Percentiles rank a stretch among this genome's conserved stretches.
Conservation (phyloP, 2,113 vertebrate species). For the Paedocypris sp. region DNA sequence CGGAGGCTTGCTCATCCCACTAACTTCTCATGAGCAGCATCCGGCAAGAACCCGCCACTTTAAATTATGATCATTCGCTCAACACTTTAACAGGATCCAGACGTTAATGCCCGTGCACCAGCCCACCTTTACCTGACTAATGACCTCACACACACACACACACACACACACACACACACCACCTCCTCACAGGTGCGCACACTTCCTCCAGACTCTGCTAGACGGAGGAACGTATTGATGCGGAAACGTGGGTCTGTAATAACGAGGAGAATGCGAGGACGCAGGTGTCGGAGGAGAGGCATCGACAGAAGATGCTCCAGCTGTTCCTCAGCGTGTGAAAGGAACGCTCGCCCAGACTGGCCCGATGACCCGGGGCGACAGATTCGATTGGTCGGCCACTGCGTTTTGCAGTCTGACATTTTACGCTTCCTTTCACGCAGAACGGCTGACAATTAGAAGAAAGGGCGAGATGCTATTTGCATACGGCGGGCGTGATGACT, state of each 20-base stretch:
- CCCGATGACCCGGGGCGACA: neutral
- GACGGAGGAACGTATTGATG: neutral
- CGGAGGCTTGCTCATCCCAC: neutral
- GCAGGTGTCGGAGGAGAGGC: slow-evolving; percentile 22
- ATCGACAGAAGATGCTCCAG: slow-evolving; percentile 21
- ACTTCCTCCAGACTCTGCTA: slow-evolving; percentile 12
- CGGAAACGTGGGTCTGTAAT: slow-evolving; percentile 6
- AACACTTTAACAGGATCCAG: slow-evolving; percentile 16
- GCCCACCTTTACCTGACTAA: slow-evolving; percentile 20
- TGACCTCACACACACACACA: slow-evolving; percentile 4
- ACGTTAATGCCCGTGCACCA: slow-evolving; percentile 1
- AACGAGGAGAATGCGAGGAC: slow-evolving; percentile 12
- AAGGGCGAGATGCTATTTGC: slow-evolving; percentile 18
- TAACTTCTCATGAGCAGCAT: neutral
- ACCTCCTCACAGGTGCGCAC: neutral
- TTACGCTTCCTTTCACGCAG: slow-evolving; percentile 6
- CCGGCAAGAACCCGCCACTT: neutral
- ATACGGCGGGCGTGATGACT: slow-evolving; percentile 9
- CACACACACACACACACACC: too few relatives aligned
- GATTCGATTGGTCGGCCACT: neutral
- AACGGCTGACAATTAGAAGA: slow-evolving; percentile 12
- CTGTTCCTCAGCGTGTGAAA: neutral
- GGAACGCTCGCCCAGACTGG: neutral
- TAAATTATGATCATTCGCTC: slow-evolving; percentile 25
- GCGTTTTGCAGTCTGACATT: slow-evolving; percentile 12